These are phyloP conservation scores for Coluber constrictor DNA, from an alignment of 2,797 vertebrate genomes.

Conservation along the genomic window DNA sequence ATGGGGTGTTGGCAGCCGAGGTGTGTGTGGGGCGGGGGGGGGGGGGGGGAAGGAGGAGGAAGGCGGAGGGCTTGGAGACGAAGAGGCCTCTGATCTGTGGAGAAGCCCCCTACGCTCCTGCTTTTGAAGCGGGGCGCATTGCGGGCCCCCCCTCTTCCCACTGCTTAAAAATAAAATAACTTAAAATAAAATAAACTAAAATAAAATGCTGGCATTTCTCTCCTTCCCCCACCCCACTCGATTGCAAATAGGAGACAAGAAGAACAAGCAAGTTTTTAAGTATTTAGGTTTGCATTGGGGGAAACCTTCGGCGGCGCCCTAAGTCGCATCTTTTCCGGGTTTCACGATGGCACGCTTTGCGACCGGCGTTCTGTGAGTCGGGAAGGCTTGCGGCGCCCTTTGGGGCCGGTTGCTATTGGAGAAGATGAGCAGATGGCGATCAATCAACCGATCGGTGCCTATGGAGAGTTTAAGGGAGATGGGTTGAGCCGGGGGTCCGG, in stretches of 20 bases:
- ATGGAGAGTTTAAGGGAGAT: background rate
- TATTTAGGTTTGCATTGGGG: background rate
- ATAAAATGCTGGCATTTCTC: background rate
- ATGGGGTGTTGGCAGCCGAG: background rate
- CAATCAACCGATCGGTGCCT: background rate
- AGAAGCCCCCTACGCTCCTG: background rate
- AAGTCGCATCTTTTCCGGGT: background rate
- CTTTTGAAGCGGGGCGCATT: background rate
- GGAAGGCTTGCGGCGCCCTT: background rate
- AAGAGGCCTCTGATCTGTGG: background rate
- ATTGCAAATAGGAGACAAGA: background rate
- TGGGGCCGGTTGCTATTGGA: background rate
- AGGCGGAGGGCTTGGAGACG: background rate
- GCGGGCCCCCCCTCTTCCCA: background rate
- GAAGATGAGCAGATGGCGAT: background rate
- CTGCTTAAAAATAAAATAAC: background rate
- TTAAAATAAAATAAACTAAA: too few species aligned
- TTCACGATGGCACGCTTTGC: background rate
- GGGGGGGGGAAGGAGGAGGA: background rate
- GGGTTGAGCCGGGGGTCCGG: background rate
- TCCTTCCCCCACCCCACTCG: rapidly evolving
- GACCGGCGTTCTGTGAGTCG: background rate
- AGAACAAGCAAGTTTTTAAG: background rate
- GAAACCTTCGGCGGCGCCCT: background rate
- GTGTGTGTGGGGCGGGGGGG: background rate